These are phyloP conservation scores for Lytechinus pictus DNA, from an alignment of 35 echinoderm and acorn worm genomes.

Conservation along the genomic window DNA sequence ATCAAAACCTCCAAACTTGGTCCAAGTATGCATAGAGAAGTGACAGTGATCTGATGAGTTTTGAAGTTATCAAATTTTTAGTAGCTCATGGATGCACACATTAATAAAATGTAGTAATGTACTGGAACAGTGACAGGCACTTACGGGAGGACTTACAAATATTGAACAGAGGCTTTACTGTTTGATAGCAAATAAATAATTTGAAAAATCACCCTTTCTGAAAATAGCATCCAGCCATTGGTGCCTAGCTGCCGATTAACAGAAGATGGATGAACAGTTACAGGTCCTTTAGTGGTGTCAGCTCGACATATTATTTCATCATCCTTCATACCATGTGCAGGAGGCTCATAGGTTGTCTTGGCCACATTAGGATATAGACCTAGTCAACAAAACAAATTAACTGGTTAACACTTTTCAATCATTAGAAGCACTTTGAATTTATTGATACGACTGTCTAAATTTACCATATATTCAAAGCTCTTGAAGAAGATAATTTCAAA, in stretches of 20 bases:
- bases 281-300: conserved; percentile 74
- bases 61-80: too few relatives aligned
- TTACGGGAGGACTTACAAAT: too few relatives aligned
- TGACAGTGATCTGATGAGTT: too few relatives aligned
- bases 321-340: conserved; percentile 60
- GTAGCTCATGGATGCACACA: too few relatives aligned
- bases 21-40: too few relatives aligned
- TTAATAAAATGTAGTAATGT: too few relatives aligned
- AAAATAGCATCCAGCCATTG: conserved; percentile 84
- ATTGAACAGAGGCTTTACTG: too few relatives aligned
- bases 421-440: neutral
- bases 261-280: conserved; percentile 81
- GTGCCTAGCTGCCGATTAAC: conserved; percentile 75
- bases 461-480: too few relatives aligned
- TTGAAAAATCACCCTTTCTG: conserved; percentile 68
- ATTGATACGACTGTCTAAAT: neutral
- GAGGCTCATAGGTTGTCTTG: conserved; percentile 64
- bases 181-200: too few relatives aligned
- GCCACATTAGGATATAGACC: conserved; percentile 90
- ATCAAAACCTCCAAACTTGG: too few relatives aligned
- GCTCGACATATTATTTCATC: conserved; percentile 61
- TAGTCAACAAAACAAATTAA: neutral
- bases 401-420: neutral
- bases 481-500: too few relatives aligned
- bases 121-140: too few relatives aligned